phyloP scores from a whole-genome alignment of 2,113 vertebrate genomes.

The Proterorhinus semilunaris region DNA sequence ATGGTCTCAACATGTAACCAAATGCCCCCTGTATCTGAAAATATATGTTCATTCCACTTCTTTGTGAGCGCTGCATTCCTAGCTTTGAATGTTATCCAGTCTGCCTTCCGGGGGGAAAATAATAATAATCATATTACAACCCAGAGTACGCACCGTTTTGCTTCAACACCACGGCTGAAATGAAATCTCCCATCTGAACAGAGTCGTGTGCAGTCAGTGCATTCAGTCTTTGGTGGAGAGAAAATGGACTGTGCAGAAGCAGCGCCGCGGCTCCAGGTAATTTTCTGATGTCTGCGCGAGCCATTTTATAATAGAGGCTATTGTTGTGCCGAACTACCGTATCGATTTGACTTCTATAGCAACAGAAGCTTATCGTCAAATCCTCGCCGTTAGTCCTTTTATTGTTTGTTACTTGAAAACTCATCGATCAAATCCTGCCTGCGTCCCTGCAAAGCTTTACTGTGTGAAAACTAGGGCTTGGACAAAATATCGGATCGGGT shows the following conservation, averaged over 20 bases:
- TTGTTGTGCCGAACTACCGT: conserved; percentile 14
- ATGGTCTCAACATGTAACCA: neutral
- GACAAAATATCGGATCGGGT: neutral
- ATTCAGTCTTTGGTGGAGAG: neutral
- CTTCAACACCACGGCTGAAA: too few relatives aligned
- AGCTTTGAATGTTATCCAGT: too few relatives aligned
- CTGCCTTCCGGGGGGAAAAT: too few relatives aligned
- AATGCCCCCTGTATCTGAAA: too few relatives aligned
- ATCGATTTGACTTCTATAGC: conserved; percentile 11
- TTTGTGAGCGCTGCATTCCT: too few relatives aligned
- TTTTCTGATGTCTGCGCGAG: conserved; percentile 7
- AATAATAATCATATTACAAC: too few relatives aligned
- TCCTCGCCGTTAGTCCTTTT: neutral
- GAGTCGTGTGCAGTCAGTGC: too few relatives aligned
- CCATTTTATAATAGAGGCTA: neutral
- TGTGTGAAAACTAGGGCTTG: too few relatives aligned
- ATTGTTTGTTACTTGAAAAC: neutral
- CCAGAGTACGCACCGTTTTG: too few relatives aligned
- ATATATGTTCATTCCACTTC: too few relatives aligned
- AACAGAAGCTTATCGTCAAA: neutral
- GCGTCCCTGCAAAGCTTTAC: neutral
- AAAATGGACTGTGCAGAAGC: neutral
- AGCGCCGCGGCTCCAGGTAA: conserved; percentile 11
- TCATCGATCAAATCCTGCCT: neutral
- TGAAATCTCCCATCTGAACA: too few relatives aligned